Conservation (phyloP, 2,888 invertebrate genomes). For the Thalpophila matura region DNA sequence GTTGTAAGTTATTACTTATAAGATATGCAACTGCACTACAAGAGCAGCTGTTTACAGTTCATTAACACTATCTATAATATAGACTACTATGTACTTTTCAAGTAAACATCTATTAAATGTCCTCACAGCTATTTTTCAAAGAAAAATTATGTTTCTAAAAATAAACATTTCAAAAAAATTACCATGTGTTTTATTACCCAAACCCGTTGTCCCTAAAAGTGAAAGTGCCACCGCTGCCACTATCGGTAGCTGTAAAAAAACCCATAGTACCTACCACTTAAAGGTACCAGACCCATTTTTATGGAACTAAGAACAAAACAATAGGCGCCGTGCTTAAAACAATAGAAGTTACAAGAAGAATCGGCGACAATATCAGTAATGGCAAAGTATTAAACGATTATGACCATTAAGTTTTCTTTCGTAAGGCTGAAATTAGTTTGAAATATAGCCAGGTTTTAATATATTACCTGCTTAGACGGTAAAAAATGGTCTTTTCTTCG, state of each 20-base stretch:
- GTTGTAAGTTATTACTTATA: conserved; percentile 29
- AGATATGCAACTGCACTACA: conserved; percentile 8
- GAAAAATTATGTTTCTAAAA: neutral
- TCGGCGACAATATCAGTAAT: neutral
- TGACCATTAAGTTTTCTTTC: neutral
- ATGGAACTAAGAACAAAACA: conserved; percentile 47
- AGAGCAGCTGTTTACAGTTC: conserved; percentile 46
- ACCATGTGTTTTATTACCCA: conserved; percentile 54
- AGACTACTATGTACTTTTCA: conserved; percentile 7
- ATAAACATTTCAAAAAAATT: conserved; percentile 28
- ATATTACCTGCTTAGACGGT: conserved; percentile 12
- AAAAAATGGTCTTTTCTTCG: conserved; percentile 40
- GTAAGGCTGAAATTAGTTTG: conserved; percentile 34
- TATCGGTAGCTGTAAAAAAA: conserved; percentile 46
- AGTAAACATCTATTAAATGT: conserved; percentile 14
- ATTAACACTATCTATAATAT: conserved; percentile 21
- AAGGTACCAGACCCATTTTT: conserved; percentile 40
- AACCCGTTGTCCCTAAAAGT: conserved; percentile 33
- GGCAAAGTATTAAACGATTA: conserved; percentile 21
- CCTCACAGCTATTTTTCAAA: neutral
- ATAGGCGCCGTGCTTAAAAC: conserved; percentile 46
- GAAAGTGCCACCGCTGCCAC: conserved; percentile 42
- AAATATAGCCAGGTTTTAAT: conserved; percentile 34
- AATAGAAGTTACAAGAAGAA: conserved; percentile 45
- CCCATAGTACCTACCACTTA: conserved; percentile 29